These are phyloP conservation scores for Pachymerium ferrugineum DNA, from an alignment of 2,888 invertebrate species.

Conservation along the genomic window DNA sequence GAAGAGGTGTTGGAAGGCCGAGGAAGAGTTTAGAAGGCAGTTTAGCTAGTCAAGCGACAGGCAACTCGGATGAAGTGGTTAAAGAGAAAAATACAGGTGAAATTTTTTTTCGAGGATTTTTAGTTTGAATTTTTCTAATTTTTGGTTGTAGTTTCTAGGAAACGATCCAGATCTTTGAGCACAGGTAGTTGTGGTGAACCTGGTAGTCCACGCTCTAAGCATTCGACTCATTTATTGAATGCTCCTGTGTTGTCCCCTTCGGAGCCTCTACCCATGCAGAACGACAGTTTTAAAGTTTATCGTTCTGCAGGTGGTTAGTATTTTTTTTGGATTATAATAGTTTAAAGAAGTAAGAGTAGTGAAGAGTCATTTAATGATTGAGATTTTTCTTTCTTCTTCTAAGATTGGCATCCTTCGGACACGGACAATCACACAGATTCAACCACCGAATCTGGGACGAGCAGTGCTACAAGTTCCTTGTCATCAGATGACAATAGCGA, in stretches of 20 bases:
- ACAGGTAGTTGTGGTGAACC: constrained; percentile 29
- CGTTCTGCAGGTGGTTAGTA: constrained; percentile 43
- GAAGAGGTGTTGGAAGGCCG: constrained; percentile 41
- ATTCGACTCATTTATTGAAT: background rate
- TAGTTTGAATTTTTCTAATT: background rate
- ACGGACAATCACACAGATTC: constrained; percentile 30
- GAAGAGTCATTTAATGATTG: background rate
- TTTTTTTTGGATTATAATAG: background rate
- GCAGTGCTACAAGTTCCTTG: constrained; percentile 28
- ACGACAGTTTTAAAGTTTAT: constrained; percentile 53
- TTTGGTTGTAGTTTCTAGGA: constrained; percentile 13
- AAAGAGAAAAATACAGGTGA: constrained; percentile 26
- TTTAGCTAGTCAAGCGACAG: background rate
- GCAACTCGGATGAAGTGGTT: background rate
- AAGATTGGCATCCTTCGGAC: constrained; percentile 31
- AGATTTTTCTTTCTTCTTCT: constrained; percentile 6
- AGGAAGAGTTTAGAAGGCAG: constrained; percentile 40
- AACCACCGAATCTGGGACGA: constrained; percentile 31
- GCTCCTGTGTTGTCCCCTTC: constrained; percentile 31
- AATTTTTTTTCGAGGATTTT: background rate
- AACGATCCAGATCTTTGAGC: constrained; percentile 31
- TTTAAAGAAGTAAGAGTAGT: no score
- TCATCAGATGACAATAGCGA: constrained; percentile 29
- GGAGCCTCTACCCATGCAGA: constrained; percentile 37
- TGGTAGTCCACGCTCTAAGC: constrained; percentile 31